phyloP scores from a whole-genome alignment of 1,140 invertebrate species.

The Caenorhabditis elegans region DNA sequence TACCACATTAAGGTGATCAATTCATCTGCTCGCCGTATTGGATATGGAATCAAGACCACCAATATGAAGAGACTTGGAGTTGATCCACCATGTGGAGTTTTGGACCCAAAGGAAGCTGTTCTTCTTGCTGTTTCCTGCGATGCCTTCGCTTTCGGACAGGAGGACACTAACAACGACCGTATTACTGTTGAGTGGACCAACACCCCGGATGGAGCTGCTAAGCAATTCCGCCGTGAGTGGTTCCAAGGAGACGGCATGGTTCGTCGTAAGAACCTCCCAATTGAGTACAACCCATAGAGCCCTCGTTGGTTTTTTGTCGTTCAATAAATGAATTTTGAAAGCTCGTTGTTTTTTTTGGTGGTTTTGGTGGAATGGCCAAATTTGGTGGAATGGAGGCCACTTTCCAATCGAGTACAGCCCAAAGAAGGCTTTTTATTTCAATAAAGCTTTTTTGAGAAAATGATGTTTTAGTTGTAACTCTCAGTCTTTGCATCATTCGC shows the following conservation, averaged over 20 bases:
- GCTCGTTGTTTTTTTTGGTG: no score
- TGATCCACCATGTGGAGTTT: slow-evolving; percentile 45
- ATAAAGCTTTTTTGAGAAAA: no score
- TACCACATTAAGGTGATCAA: slow-evolving; percentile 48
- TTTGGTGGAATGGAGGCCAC: no score
- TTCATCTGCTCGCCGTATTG: slow-evolving; percentile 42
- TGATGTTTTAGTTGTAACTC: no score
- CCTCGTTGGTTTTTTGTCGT: no score
- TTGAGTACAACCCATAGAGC: slow-evolving; percentile 15
- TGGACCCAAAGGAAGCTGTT: slow-evolving; percentile 47
- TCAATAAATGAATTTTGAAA: no score
- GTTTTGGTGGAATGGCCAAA: no score
- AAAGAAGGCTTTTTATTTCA: no score
- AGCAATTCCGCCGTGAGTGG: slow-evolving; percentile 21
- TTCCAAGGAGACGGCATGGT: slow-evolving; percentile 12
- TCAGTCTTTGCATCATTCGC: no score
- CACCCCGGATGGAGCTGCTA: slow-evolving; percentile 35
- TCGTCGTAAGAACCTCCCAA: slow-evolving; percentile 7
- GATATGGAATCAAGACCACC: slow-evolving; percentile 50
- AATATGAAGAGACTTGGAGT: slow-evolving; percentile 43
- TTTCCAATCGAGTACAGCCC: no score
- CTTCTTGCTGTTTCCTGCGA: slow-evolving; percentile 46
- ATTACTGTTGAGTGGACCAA: slow-evolving; percentile 51
- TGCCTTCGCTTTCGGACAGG: slow-evolving; percentile 45
- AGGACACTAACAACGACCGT: slow-evolving; percentile 51